phyloP scores from a whole-genome alignment of 1,140 invertebrate species.

The Leptopilina clavipes region DNA sequence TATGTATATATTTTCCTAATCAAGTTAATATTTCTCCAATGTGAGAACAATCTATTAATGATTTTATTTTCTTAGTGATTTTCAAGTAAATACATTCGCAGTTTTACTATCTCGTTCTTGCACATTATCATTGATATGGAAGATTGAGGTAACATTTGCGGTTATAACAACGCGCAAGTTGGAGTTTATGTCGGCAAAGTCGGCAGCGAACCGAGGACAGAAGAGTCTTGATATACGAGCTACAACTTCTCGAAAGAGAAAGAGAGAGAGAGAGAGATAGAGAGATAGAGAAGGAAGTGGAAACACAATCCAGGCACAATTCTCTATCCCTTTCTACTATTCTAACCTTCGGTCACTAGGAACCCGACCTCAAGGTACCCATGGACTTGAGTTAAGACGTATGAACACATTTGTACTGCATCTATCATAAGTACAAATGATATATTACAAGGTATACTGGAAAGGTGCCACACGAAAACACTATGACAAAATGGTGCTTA shows the following conservation, averaged over 20 bases:
- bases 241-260: slow-evolving; percentile 54
- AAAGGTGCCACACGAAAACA: slow-evolving; percentile 48
- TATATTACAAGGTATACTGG: slow-evolving; percentile 42
- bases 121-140: slow-evolving; percentile 57
- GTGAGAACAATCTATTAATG: too few species aligned
- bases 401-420: slow-evolving; percentile 58
- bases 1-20: too few species aligned
- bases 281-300: slow-evolving; percentile 48
- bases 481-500: slow-evolving; percentile 50
- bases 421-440: slow-evolving; percentile 49
- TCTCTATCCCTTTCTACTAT: slow-evolving; percentile 39
- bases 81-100: not conserved
- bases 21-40: too few species aligned
- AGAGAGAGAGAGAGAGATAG: too few species aligned
- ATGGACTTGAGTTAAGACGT: slow-evolving; percentile 49
- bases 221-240: slow-evolving; percentile 61
- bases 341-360: not conserved
- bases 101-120: slow-evolving; percentile 22
- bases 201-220: slow-evolving; percentile 47
- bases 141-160: slow-evolving; percentile 44
- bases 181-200: slow-evolving; percentile 55
- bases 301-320: slow-evolving; percentile 60
- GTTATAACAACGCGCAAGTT: slow-evolving; percentile 50
- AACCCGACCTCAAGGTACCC: slow-evolving; percentile 37
- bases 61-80: not conserved